Conservation (phyloP, 2,797 vertebrate species). For the Muscicapa striata region DNA sequence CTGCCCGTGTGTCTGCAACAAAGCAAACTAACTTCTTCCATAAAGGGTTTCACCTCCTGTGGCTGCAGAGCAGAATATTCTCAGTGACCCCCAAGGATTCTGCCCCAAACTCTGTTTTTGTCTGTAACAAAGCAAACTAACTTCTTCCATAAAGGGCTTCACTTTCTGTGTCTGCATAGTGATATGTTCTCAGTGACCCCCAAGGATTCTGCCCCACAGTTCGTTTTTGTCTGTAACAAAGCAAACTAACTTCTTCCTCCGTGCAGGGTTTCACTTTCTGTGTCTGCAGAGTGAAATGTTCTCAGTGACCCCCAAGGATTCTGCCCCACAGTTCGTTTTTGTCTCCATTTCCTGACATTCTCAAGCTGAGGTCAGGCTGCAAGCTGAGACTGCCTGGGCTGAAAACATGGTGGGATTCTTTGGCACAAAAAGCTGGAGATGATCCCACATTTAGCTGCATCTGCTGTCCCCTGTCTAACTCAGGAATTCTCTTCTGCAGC, state of each 20-base stretch:
- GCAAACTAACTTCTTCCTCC: not conserved
- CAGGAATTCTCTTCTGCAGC: not conserved
- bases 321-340: not conserved
- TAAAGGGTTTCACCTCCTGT: too few species aligned
- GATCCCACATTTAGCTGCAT: not conserved
- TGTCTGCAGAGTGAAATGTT: not conserved
- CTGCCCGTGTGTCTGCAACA: not conserved
- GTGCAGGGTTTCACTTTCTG: accelerated
- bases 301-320: not conserved
- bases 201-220: too few species aligned
- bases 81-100: too few species aligned
- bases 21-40: not conserved
- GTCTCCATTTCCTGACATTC: not conserved
- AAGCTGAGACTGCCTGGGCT: not conserved
- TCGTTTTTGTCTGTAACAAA: too few species aligned
- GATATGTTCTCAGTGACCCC: too few species aligned
- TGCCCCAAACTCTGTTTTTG: too few species aligned
- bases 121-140: not conserved
- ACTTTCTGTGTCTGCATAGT: too few species aligned
- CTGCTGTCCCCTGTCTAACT: not conserved
- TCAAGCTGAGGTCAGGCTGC: not conserved
- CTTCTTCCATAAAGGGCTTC: too few species aligned
- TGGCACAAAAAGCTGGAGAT: not conserved
- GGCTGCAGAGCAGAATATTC: too few species aligned
- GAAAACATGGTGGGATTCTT: not conserved